Evolutionary conservation across 2,888 invertebrate genomes (phyloP).

Genomic region (Latrodectus elegans): DNA sequence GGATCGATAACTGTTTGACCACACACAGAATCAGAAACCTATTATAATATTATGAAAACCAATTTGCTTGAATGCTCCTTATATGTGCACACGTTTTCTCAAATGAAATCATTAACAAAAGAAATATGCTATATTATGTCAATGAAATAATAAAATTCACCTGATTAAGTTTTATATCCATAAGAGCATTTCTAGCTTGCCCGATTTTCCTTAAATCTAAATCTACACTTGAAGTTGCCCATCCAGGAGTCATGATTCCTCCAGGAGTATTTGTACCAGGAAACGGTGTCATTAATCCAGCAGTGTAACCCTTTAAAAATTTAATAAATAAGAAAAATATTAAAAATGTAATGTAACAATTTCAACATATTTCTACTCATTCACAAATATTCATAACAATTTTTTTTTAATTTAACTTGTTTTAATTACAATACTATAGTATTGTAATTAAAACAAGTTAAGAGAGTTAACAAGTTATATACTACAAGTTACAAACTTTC

Average conservation of each 20-base stretch:
- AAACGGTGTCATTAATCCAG: slow-evolving; percentile 83
- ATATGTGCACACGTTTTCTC: neutral
- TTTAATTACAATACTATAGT: no score
- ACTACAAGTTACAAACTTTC: no score
- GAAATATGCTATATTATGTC: neutral
- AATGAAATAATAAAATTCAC: slow-evolving; percentile 71
- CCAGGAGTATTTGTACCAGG: slow-evolving; percentile 73
- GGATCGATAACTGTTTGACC: slow-evolving; percentile 99
- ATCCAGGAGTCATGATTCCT: slow-evolving; percentile 83
- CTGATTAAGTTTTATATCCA: slow-evolving; percentile 98
- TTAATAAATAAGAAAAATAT: neutral
- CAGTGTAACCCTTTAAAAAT: slow-evolving; percentile 70
- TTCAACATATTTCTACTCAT: no score
- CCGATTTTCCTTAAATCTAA: slow-evolving; percentile 98
- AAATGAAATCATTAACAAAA: neutral
- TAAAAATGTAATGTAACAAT: neutral
- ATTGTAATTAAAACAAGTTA: no score
- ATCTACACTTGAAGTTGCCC: slow-evolving; percentile 84
- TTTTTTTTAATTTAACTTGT: no score
- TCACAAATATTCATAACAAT: no score
- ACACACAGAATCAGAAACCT: slow-evolving; percentile 96
- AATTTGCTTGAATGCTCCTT: no score
- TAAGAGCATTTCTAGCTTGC: slow-evolving; percentile 97
- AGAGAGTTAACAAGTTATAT: no score
- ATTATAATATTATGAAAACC: neutral